phyloP scores from a whole-genome alignment of 1,140 invertebrate genomes.

The Aphelenchoides fujianensis region DNA sequence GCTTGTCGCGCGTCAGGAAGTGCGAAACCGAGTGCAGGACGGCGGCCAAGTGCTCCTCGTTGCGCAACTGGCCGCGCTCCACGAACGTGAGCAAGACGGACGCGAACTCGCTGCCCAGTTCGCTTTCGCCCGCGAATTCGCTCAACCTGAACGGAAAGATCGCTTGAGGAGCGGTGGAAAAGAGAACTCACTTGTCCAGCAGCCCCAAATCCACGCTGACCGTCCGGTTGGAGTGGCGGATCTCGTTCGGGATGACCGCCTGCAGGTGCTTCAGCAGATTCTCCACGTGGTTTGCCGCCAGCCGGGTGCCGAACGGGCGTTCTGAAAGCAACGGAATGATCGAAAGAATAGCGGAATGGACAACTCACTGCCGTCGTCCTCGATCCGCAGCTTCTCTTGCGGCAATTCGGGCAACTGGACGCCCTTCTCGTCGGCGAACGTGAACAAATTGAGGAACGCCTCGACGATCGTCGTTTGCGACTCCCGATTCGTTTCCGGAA shows the following conservation, averaged over 20 bases:
- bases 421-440: neutral
- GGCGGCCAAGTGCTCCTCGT: conserved; percentile 21
- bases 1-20: conserved; percentile 9
- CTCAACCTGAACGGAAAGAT: conserved; percentile 14
- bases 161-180: neutral
- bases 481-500: neutral
- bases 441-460: conserved; percentile 10
- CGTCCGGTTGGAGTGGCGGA: neutral
- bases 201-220: conserved; percentile 14
- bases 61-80: conserved; percentile 9
- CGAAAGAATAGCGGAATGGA: no score
- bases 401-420: conserved; percentile 3
- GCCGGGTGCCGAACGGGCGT: conserved; percentile 18
- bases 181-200: conserved; percentile 27
- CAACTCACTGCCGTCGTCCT: neutral
- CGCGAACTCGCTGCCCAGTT: conserved; percentile 24
- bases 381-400: neutral
- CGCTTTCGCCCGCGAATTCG: conserved; percentile 8
- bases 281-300: conserved; percentile 20
- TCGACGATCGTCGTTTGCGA: conserved; percentile 7
- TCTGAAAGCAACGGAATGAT: conserved; percentile 5
- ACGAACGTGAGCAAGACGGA: conserved; percentile 26
- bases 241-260: conserved; percentile 20
- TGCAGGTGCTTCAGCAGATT: conserved; percentile 22
- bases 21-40: conserved; percentile 10